These are phyloP conservation scores for Anastrepha ludens DNA, from an alignment of 1,140 invertebrate species.

Conservation along the genomic window DNA sequence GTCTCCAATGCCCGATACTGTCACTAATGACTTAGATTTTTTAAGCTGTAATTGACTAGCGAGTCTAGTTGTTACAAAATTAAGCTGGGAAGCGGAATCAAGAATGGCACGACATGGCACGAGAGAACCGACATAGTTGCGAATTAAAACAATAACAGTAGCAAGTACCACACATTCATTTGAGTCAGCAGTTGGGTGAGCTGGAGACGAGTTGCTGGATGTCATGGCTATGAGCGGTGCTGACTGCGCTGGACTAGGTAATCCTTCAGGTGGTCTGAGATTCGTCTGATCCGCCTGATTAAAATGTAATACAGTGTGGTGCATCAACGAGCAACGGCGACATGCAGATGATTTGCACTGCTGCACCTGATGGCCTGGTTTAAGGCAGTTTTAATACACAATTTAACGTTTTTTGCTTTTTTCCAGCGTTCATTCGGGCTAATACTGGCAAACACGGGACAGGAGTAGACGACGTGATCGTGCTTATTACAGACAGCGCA, in stretches of 20 bases:
- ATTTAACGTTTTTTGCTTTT: neutral
- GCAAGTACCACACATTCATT: conserved; percentile 53
- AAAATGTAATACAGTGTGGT: neutral
- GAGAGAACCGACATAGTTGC: neutral
- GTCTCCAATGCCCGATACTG: too few species aligned
- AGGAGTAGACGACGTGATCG: neutral
- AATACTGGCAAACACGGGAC: neutral
- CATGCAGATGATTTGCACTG: neutral
- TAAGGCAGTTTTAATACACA: neutral
- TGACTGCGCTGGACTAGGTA: neutral
- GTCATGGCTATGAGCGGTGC: neutral
- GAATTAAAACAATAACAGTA: conserved; percentile 45
- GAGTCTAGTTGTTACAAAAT: conserved; percentile 36
- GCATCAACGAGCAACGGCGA: neutral
- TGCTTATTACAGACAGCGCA: neutral
- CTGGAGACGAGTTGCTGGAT: neutral
- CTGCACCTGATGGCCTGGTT: neutral
- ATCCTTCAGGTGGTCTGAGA: neutral
- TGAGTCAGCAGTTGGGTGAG: neutral
- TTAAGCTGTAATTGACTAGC: conserved; percentile 26
- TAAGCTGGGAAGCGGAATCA: conserved; percentile 54
- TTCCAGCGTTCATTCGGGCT: neutral
- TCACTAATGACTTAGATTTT: conserved; percentile 56
- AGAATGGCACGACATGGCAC: neutral
- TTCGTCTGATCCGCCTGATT: neutral